Percentiles rank a stretch among this genome's conserved stretches.
Conservation (phyloP, 2,113 vertebrate genomes). For the Misgurnus mizolepis region DNA sequence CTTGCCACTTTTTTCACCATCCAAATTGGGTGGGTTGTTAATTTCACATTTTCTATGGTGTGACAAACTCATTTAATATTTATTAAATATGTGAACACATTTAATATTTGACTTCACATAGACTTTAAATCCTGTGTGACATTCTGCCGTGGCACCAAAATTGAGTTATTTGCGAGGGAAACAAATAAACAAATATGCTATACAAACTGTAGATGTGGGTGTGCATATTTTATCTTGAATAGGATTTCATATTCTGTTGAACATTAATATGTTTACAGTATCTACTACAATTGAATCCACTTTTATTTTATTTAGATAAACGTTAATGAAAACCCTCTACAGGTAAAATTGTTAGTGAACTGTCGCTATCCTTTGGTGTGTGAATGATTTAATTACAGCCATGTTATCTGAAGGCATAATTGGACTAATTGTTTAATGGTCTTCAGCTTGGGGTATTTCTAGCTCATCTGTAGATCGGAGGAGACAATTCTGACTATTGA, state of each 20-base stretch:
- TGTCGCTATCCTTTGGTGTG: neutral
- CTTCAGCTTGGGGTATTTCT: slow-evolving; percentile 14
- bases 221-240: neutral
- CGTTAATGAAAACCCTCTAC: slow-evolving; percentile 5
- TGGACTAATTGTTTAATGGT: slow-evolving; percentile 24
- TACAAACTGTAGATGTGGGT: neutral
- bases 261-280: neutral
- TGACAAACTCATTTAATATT: too few relatives aligned
- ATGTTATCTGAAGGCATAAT: slow-evolving; percentile 3
- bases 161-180: too few relatives aligned
- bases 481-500: neutral
- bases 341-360: neutral
- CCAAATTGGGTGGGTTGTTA: too few relatives aligned
- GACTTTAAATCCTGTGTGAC: too few relatives aligned
- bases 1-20: too few relatives aligned
- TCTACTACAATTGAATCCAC: neutral
- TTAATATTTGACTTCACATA: too few relatives aligned
- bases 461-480: slow-evolving; percentile 27
- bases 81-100: too few relatives aligned
- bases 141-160: too few relatives aligned
- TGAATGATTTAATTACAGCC: slow-evolving; percentile 3
- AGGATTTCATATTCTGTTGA: neutral
- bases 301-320: neutral
- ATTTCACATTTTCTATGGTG: too few relatives aligned
- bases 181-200: too few relatives aligned